Conservation (phyloP, 2,888 invertebrate species). For the Dryocosmus kuriphilus region DNA sequence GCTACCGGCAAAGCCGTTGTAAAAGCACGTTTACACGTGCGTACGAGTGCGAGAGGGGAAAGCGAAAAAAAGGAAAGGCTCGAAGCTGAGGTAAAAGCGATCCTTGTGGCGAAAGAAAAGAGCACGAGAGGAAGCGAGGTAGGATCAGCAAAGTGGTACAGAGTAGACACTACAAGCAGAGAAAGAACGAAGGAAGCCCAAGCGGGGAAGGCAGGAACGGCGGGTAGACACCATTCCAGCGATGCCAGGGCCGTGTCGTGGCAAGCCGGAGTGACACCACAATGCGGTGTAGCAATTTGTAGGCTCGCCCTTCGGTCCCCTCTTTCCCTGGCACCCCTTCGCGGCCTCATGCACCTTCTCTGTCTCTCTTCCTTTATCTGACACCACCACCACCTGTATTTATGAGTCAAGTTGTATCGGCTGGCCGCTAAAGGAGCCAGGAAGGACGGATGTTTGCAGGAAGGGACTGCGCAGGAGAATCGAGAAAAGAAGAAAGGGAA, state of each 20-base stretch:
- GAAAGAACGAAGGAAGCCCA: conserved; percentile 43
- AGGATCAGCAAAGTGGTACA: conserved; percentile 32
- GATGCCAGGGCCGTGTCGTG: conserved; percentile 77
- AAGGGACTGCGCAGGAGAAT: conserved; percentile 37
- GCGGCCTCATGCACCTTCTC: conserved; percentile 41
- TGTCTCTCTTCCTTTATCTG: conserved; percentile 45
- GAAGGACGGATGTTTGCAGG: conserved; percentile 50
- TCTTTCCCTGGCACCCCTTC: conserved; percentile 44
- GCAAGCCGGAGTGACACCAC: conserved; percentile 77
- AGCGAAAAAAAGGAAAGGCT: conserved; percentile 41
- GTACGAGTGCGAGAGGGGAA: conserved; percentile 22
- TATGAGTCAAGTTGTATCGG: conserved; percentile 42
- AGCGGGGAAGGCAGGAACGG: conserved; percentile 53
- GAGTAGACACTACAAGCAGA: conserved; percentile 17
- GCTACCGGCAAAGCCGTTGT: conserved; percentile 35
- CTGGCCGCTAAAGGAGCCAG: conserved; percentile 44
- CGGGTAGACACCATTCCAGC: conserved; percentile 75
- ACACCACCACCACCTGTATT: conserved; percentile 34
- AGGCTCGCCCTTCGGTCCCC: conserved; percentile 69
- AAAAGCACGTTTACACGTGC: conserved; percentile 40
- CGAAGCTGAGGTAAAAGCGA: conserved; percentile 30
- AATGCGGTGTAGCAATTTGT: conserved; percentile 78
- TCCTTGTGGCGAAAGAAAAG: conserved; percentile 34
- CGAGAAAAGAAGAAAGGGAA: conserved; percentile 22
- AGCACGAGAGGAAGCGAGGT: conserved; percentile 9